phyloP scores from a whole-genome alignment of 2,888 invertebrate genomes.

The Phrixothrix hirtus region DNA sequence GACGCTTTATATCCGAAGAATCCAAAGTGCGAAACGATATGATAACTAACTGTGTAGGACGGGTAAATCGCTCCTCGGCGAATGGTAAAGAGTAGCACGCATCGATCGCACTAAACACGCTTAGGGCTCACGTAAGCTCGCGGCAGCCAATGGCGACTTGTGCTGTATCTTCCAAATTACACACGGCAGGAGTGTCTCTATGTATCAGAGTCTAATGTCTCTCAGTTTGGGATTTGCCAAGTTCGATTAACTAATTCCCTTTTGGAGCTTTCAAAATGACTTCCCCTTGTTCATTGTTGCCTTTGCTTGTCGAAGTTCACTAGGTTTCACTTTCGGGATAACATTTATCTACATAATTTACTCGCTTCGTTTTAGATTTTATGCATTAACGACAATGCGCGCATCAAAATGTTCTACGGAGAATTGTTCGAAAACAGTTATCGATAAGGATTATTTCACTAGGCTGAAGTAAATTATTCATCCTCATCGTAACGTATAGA shows the following conservation, averaged over 20 bases:
- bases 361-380: no score
- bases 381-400: no score
- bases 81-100: conserved; percentile 28
- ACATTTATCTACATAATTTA: no score
- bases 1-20: not conserved
- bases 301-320: not conserved
- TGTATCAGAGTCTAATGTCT: conserved; percentile 24
- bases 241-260: conserved; percentile 24
- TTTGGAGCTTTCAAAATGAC: conserved; percentile 13
- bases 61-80: conserved; percentile 24
- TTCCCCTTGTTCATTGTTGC: conserved; percentile 8
- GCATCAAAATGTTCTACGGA: no score
- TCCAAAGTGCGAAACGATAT: conserved; percentile 26
- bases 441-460: no score
- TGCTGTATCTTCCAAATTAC: conserved; percentile 31
- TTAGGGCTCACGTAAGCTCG: conserved; percentile 29
- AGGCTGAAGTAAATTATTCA: no score
- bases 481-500: no score
- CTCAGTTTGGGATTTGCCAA: conserved; percentile 25
- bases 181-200: conserved; percentile 27
- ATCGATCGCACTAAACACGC: conserved; percentile 31
- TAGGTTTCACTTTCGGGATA: no score
- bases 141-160: conserved; percentile 32
- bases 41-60: conserved; percentile 12
- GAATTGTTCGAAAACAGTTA: no score